These are phyloP conservation scores for Danaus chrysippus DNA, from an alignment of 2,888 invertebrate species.

Conservation along the genomic window DNA sequence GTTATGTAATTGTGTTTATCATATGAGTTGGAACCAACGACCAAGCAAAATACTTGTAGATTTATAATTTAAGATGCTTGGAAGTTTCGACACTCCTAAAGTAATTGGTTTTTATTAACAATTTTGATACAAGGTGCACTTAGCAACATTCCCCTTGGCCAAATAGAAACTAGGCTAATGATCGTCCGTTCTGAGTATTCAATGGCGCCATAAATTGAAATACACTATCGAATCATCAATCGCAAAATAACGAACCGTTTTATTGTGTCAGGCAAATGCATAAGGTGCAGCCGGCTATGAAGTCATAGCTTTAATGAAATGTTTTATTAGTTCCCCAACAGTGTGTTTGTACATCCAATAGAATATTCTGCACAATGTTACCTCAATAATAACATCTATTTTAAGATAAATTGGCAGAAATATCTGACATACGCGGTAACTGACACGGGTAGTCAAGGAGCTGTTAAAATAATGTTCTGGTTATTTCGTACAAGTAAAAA, in stretches of 20 bases:
- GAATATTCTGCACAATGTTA: constrained; percentile 24
- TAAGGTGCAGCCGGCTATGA: constrained; percentile 50
- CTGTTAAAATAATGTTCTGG: constrained; percentile 52
- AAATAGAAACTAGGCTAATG: constrained; percentile 58
- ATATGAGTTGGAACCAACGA: no score
- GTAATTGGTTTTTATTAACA: background rate
- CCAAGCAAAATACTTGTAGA: no score
- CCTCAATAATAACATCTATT: constrained; percentile 33
- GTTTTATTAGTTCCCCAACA: constrained; percentile 38
- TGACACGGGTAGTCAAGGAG: constrained; percentile 51
- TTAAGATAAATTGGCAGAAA: constrained; percentile 54
- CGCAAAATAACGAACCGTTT: constrained; percentile 57
- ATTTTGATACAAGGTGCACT: constrained; percentile 13
- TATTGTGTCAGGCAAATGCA: constrained; percentile 51
- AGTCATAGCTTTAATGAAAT: constrained; percentile 45
- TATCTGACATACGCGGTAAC: constrained; percentile 51
- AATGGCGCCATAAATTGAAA: constrained; percentile 70
- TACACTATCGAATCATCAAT: constrained; percentile 66
- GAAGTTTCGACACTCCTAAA: no score
- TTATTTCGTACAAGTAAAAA: constrained; percentile 32
- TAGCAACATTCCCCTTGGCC: constrained; percentile 22
- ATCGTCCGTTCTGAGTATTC: constrained; percentile 49
- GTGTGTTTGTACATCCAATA: constrained; percentile 2
- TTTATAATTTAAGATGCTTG: no score
- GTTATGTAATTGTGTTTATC: background rate